Base-by-base conservation (phyloP, 2,888 invertebrate genomes). In the Calameuta pallipes region DNA sequence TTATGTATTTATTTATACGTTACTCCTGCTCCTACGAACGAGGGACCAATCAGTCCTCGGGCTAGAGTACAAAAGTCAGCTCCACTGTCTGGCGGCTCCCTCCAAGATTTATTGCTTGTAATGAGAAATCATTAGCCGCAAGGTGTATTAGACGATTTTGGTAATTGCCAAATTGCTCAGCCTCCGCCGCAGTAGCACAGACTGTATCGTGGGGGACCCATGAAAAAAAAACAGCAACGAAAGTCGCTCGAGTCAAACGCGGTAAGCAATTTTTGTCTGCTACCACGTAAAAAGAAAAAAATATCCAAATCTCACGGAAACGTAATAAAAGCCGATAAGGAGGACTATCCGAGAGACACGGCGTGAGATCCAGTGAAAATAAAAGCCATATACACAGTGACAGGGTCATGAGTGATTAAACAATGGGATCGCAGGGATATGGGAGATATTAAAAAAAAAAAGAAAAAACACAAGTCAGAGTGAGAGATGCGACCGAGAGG, bases 61-160 rank as follows among this genome's bases (percentile, higher is more conserved):
- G 85, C 85, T 78, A 71, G 13, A 71, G 71, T 34, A 71, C 33
- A 34, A 71, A 79, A 73, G 78, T 80, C 79, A 78, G 78, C 75
- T 74, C 75, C 36, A 35, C 36, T 76, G 77, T 79, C 77, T 71
- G 69, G 70, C 69, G 71, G 81, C 79, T 82, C 79, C 76, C 30
- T 56, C 56, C 81, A 84, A 91, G 91, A 91, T 91, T 91, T 91
- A 91, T 91, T 90, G 89, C 90, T 90, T 85, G 89, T 90, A 91
- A 91, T 90, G 90, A 90, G 90, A 90, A 91, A 91, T 91, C 90
- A 91, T 91, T 90, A 90, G 89, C 89, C 90, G 87, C 85, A 83
- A 90, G 87, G 87, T 86, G 88, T 88, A 91, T 91, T 91, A 90
- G 91, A 90, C 88, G 89, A 90, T 90, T 90, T 89, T 83, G 86